Evolutionary conservation across 2,888 invertebrate species (phyloP), one percentile per base, ranked within the genome.

Genomic region (Augochlorella aurata): DNA sequence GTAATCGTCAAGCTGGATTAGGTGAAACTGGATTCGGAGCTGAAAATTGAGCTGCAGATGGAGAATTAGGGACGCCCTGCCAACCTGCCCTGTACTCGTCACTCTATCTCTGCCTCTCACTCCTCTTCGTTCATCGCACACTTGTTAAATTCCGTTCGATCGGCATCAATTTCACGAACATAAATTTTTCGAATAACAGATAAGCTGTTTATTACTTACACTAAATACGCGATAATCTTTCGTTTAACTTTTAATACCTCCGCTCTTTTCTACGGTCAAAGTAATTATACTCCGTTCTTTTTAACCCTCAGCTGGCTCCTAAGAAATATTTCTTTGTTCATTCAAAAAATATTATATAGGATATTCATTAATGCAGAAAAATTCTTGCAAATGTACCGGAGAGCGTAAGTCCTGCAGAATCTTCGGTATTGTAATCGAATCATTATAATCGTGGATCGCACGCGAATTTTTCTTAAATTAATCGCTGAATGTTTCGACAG

Each of bases 1-100:
- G 52, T 29, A n/a, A 77, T 77, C 71, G 44, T 68, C 58, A 14
- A 21, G 8, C 38, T 18, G 44, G 21, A 65, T 50, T 65, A n/a
- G 65, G 16, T n/a, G 49, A 18, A 21, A 29, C 8, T 24, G 1
- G 14, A 61, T 52, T 38, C 7, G 24, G 10, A 14, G 61, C 38
- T 68, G 63, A 38, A 47, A 44, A 12, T 63, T 72, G 44, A 21
- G 49, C 68, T 18, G 29, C 58, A 16, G n/a, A n/a, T 16, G 16
- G 45, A 5, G n/a, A 52, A 65, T 47, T 68, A 50, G 68, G 45
- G 24, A 45, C 61, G 38, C 8, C 2, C 8, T 14, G 18, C 4
- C 29, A 29, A 29, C 29, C 29, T 29, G 29, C 29, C 2, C 29
- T 29, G 29, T 29, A 29, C 29, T 29, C 29, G 29, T 29, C 29